phyloP scores from a whole-genome alignment of 2,888 invertebrate species.

The Abscondita cerata region DNA sequence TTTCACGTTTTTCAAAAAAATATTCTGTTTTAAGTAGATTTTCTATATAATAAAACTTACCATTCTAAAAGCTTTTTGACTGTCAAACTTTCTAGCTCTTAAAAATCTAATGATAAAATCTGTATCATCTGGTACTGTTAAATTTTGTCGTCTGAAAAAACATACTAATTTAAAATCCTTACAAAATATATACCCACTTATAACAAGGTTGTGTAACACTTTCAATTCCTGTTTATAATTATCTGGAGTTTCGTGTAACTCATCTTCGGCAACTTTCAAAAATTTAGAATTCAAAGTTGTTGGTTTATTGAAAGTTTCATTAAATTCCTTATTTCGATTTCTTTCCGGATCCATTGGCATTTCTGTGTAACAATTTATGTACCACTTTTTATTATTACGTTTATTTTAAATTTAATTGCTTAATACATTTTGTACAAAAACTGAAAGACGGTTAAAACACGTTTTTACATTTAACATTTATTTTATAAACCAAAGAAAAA shows the following conservation, averaged over 20 bases:
- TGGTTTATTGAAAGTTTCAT: conserved; percentile 26
- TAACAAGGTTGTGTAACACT: conserved; percentile 48
- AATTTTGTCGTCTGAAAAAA: conserved; percentile 54
- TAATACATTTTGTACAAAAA: no score
- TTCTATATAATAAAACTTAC: no score
- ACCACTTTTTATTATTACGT: no score
- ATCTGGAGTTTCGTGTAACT: conserved; percentile 55
- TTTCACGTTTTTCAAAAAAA: no score
- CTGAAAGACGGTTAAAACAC: no score
- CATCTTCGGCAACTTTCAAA: conserved; percentile 53
- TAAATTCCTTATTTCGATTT: conserved; percentile 16
- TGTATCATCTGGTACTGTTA: conserved; percentile 61
- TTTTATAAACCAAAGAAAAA: not conserved
- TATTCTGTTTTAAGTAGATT: no score
- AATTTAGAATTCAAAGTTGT: conserved; percentile 44
- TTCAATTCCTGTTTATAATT: conserved; percentile 50
- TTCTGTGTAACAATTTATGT: not conserved
- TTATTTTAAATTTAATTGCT: no score
- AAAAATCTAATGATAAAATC: conserved; percentile 65
- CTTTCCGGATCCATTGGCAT: conserved; percentile 32
- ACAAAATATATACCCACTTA: conserved; percentile 44
- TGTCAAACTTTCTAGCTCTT: conserved; percentile 64
- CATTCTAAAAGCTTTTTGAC: conserved; percentile 59
- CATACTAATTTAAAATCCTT: conserved; percentile 13
- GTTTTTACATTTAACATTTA: no score